Evolutionary conservation across 2,888 invertebrate genomes (phyloP).

Genomic region (Pyrgus malvae): DNA sequence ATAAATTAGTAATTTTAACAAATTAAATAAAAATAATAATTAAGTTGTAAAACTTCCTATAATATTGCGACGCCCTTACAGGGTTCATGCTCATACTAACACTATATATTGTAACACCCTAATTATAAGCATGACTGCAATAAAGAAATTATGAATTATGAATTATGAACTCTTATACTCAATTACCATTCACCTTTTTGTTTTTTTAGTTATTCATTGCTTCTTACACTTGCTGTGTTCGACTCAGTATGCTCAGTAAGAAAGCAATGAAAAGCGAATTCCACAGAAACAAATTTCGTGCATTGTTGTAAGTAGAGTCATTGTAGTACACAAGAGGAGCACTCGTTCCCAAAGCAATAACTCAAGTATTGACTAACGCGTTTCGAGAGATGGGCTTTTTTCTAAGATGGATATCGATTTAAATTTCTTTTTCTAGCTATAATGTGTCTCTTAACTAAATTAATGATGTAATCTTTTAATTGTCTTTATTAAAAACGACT

Average conservation of each 20-base stretch:
- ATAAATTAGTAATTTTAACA: no score
- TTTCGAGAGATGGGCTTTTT: slow-evolving; percentile 64
- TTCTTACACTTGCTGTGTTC: background rate
- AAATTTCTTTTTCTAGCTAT: no score
- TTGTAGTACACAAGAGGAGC: slow-evolving; percentile 48
- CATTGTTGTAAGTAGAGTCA: background rate
- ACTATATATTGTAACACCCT: no score
- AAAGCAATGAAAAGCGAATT: slow-evolving; percentile 31
- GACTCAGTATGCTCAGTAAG: background rate
- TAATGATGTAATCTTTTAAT: no score
- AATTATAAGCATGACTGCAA: no score
- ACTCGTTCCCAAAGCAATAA: slow-evolving; percentile 61
- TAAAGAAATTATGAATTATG: no score
- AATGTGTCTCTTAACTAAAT: no score
- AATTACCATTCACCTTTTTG: slow-evolving; percentile 39
- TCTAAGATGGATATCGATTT: slow-evolving; percentile 63
- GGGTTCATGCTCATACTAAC: no score
- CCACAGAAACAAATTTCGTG: background rate
- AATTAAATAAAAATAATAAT: no score
- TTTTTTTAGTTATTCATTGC: slow-evolving; percentile 42
- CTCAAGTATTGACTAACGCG: slow-evolving; percentile 70
- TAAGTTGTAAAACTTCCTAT: no score
- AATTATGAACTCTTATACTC: slow-evolving; percentile 42
- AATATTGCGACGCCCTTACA: no score
- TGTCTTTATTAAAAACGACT: no score